These are phyloP conservation scores for Drosophila mojavensis DNA, from an alignment of 1,140 invertebrate species.

Conservation along the genomic window DNA sequence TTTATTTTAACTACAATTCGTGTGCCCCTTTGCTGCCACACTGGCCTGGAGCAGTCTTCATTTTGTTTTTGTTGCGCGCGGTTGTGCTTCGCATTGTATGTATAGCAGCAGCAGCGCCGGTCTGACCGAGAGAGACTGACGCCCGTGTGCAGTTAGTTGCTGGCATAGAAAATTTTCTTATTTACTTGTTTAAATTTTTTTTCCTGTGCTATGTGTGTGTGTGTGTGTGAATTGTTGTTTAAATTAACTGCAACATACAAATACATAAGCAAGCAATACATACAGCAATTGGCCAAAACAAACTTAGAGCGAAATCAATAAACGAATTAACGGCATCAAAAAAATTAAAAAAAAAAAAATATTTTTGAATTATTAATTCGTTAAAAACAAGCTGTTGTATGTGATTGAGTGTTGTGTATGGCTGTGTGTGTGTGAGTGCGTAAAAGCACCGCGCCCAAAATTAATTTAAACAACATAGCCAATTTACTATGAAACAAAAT, in stretches of 20 bases:
- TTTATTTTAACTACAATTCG: not conserved
- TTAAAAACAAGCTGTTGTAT: conserved; percentile 18
- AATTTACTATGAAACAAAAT: conserved; percentile 50
- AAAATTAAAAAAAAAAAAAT: too few relatives aligned
- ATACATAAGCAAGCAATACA: conserved; percentile 10
- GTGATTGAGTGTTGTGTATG: conserved; percentile 13
- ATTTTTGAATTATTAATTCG: not conserved
- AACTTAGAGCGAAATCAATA: conserved; percentile 24
- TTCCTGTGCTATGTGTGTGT: conserved; percentile 26
- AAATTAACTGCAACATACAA: conserved; percentile 17
- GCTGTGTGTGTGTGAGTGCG: conserved; percentile 13
- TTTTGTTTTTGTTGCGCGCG: conserved; percentile 46
- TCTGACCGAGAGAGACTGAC: conserved; percentile 47
- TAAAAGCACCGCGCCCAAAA: conserved; percentile 44
- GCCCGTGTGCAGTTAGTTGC: conserved; percentile 49
- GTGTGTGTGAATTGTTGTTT: conserved; percentile 24
- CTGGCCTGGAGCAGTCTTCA: conserved; percentile 35
- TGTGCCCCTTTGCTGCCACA: conserved; percentile 17
- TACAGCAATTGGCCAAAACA: conserved; percentile 29
- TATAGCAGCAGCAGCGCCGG: conserved; percentile 34
- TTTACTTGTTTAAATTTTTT: conserved; percentile 51
- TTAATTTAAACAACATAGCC: conserved; percentile 44
- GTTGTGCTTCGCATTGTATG: conserved; percentile 26
- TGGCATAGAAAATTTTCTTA: conserved; percentile 51
- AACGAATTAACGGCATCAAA: conserved; percentile 8